phyloP scores from a whole-genome alignment of 2,797 vertebrate species.

The Aselliscus stoliczkanus region DNA sequence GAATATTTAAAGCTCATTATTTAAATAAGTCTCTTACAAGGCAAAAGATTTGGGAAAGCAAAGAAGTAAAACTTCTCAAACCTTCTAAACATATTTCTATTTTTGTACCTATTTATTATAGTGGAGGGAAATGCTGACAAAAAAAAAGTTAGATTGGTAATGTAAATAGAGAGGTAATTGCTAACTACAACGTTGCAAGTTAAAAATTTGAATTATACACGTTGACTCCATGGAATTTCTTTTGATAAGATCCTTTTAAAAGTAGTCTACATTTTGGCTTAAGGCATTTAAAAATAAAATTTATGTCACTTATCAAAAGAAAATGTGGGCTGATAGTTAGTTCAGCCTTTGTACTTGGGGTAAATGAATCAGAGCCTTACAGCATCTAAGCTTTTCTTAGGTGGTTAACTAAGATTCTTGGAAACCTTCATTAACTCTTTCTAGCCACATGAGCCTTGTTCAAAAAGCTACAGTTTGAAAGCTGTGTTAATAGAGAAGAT shows the following conservation, averaged over 20 bases:
- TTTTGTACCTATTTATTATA: neutral
- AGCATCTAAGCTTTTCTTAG: constrained; percentile 33
- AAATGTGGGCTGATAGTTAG: constrained; percentile 52
- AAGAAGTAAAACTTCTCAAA: neutral
- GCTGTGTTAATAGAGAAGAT: neutral
- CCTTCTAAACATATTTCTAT: neutral
- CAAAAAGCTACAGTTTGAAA: neutral
- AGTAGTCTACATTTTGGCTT: constrained; percentile 58
- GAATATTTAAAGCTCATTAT: constrained; percentile 53
- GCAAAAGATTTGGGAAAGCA: constrained; percentile 4
- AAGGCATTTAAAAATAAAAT: constrained; percentile 68
- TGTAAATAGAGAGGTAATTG: neutral
- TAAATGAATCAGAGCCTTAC: constrained; percentile 51
- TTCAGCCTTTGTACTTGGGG: constrained; percentile 40
- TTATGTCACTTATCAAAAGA: constrained; percentile 50
- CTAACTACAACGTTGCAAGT: constrained; percentile 16
- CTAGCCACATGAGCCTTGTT: neutral
- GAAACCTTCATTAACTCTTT: constrained; percentile 48
- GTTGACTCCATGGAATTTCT: constrained; percentile 43
- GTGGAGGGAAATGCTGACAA: neutral
- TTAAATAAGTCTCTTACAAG: constrained; percentile 25
- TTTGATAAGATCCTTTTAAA: constrained; percentile 60
- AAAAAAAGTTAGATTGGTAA: neutral
- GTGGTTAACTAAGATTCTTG: constrained; percentile 12
- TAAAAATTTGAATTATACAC: constrained; percentile 59